These are phyloP conservation scores for Lasioglossum malachurum DNA, from an alignment of 2,888 invertebrate species.

Conservation along the genomic window DNA sequence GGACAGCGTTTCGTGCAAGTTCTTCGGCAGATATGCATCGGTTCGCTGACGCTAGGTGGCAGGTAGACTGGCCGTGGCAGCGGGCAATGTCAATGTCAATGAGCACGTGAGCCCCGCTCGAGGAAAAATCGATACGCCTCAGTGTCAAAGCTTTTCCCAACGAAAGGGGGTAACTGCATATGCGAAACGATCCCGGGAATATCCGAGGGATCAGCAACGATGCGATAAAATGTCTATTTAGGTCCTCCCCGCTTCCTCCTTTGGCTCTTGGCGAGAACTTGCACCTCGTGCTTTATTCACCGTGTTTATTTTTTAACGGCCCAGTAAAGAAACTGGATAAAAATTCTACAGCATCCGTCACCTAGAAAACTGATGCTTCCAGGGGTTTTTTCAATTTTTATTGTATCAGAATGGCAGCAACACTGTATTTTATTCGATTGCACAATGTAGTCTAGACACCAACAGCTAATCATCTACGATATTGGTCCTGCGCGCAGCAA, in stretches of 20 bases:
- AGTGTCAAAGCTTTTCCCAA: conserved; percentile 74
- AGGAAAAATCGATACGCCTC: conserved; percentile 83
- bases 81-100: conserved; percentile 85
- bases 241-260: neutral
- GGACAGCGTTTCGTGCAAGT: conserved; percentile 69
- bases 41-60: conserved; percentile 78
- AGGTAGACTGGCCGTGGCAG: conserved; percentile 70
- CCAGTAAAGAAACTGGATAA: neutral
- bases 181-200: conserved; percentile 47
- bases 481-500: neutral
- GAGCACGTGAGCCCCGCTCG: conserved; percentile 81
- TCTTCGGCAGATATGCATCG: conserved; percentile 64
- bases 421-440: neutral
- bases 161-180: conserved; percentile 54
- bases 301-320: neutral
- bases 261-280: too few species aligned
- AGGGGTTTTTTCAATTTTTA: neutral
- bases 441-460: neutral
- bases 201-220: conserved; percentile 7
- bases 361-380: neutral
- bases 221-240: conserved; percentile 5
- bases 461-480: neutral
- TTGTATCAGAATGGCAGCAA: too few species aligned
- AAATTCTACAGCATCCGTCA: neutral
- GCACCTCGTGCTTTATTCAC: neutral